Conservation (phyloP, 1,140 invertebrate genomes). For the Drosophila trapezifrons region DNA sequence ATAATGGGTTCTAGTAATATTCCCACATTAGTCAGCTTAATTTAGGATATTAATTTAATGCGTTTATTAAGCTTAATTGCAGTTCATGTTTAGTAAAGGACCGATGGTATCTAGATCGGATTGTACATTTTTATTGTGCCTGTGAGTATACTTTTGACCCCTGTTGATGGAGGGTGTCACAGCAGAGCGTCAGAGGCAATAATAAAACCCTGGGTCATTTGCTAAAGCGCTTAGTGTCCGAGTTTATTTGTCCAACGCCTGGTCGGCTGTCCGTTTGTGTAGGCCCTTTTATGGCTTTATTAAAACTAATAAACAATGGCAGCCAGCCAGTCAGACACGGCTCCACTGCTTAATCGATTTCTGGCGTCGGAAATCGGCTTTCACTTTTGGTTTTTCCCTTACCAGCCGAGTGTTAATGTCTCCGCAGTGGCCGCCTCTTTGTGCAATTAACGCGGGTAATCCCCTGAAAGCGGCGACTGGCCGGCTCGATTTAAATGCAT, state of each 20-base stretch:
- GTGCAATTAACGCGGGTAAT: conserved; percentile 52
- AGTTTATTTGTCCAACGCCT: conserved; percentile 52
- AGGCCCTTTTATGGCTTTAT: conserved; percentile 71
- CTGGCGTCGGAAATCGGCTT: conserved; percentile 40
- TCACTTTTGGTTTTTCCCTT: conserved; percentile 24
- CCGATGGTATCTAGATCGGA: conserved; percentile 22
- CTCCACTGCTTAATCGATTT: conserved; percentile 36
- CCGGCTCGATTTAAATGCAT: conserved; percentile 51
- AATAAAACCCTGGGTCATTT: conserved; percentile 63
- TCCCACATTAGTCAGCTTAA: neutral
- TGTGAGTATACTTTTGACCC: conserved; percentile 6
- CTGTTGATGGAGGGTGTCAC: conserved; percentile 22
- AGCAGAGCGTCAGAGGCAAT: conserved; percentile 19
- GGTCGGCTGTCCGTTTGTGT: conserved; percentile 17
- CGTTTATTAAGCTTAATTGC: neutral
- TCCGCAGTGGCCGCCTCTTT: conserved; percentile 39
- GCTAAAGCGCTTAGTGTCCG: conserved; percentile 74
- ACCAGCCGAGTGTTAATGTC: conserved; percentile 34
- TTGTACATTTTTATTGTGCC: conserved; percentile 17
- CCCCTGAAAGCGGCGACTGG: conserved; percentile 12
- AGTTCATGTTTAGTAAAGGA: conserved; percentile 5
- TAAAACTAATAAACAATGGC: conserved; percentile 73
- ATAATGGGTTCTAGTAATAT: neutral
- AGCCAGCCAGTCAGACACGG: conserved; percentile 1
- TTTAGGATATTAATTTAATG: conserved; percentile 1